Evolutionary conservation across 64 coral and sea anemone species (phyloP), one percentile per base, ranked within the genome.

Genomic region (Trachythela sp.): DNA sequence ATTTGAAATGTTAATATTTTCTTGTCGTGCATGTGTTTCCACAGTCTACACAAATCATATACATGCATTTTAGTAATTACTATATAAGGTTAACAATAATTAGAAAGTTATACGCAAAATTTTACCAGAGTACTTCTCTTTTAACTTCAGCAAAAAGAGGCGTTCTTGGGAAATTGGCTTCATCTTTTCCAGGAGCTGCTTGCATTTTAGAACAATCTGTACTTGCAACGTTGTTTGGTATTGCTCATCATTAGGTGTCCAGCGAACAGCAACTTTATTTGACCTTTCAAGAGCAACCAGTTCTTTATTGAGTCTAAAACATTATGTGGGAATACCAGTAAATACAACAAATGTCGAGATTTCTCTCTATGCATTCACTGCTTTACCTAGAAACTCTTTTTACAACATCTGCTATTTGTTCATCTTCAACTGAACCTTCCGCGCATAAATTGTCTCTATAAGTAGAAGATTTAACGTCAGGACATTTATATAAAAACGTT

Each of bases 101-200:
- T 6, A 27, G 26, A 26, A 24, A n/a, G 13, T 64, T 20, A 64
- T n/a, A 64, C 3, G 20, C 20, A 18, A 34, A 30, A 37, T 15
- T 9, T 37, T 42, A 88, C 87, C 87, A 45, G 87, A 64, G 39
- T 88, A 88, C 72, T 88, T 88, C 42, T 51, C 34, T 76, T 88
- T 88, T 17, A 88, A 36, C 26, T 38, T 76, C 29, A 88, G n/a
- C 67, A 88, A 75, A 40, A 88, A 88, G n/a, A 51, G 59, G 72
- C 87, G 87, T n/a, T 88, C 87, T 31, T 60, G 49, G 33, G 59
- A 54, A 42, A 18, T 48, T 18, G 56, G 56, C n/a, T 64, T 43
- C 20, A 45, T 32, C 14, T 60, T 43, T 42, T 37, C 70, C 8
- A 43, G 40, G 0, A 88, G 15, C 45, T 64, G 40, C 31, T 68